Percentiles rank a stretch among this genome's conserved stretches.
Evolutionary conservation across 1,140 invertebrate genomes (phyloP).

Genomic region (Onthophagus taurus): DNA sequence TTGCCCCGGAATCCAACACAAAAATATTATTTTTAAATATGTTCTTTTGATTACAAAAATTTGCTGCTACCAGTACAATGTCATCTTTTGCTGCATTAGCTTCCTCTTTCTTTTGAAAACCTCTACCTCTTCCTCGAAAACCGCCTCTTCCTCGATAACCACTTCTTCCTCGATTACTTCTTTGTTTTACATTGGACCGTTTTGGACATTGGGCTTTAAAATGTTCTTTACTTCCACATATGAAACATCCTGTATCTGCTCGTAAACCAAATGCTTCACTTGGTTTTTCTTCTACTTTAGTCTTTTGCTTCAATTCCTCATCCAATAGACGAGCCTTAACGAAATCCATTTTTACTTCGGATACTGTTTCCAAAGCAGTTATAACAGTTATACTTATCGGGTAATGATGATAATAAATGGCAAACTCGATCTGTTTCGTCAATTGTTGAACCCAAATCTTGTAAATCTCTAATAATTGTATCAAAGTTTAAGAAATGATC

Average conservation of each 20-base stretch:
- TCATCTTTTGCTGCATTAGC: constrained; percentile 9
- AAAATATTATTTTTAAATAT: constrained; percentile 3
- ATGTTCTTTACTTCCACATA: constrained; percentile 10
- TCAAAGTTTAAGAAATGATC: constrained; percentile 22
- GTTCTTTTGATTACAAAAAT: background rate
- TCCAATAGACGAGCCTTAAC: constrained; percentile 37
- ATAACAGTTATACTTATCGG: constrained; percentile 26
- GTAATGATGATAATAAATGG: constrained; percentile 33
- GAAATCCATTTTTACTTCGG: constrained; percentile 33
- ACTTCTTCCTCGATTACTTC: too few relatives aligned
- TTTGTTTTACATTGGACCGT: background rate
- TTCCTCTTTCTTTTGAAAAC: constrained; percentile 1
- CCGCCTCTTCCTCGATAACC: constrained; percentile 1
- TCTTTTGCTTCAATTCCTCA: constrained; percentile 31
- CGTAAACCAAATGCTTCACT: constrained; percentile 4
- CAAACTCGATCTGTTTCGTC: constrained; percentile 33
- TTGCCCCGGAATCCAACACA: constrained; percentile 17
- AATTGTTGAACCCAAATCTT: constrained; percentile 31
- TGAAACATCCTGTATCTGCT: constrained; percentile 8
- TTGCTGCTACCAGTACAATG: constrained; percentile 7
- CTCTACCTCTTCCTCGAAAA: background rate
- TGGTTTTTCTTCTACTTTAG: background rate
- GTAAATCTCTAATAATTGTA: constrained; percentile 19
- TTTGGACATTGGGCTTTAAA: constrained; percentile 4
- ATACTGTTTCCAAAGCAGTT: background rate